Evolutionary conservation across 2,797 vertebrate species (phyloP), one percentile per base, ranked within the genome.

Genomic region (Chiloscyllium punctatum): DNA sequence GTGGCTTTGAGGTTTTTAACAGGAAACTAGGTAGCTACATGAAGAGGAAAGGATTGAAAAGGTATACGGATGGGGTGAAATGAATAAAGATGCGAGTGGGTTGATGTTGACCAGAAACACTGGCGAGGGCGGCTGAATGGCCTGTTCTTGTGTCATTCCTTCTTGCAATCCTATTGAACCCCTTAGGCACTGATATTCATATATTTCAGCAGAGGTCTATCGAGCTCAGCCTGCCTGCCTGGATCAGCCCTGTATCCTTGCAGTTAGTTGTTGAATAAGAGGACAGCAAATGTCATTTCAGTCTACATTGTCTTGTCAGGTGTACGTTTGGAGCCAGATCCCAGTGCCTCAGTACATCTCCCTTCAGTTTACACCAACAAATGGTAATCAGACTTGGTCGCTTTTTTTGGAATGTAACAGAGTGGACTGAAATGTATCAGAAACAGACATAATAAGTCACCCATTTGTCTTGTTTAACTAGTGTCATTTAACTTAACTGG

Each of bases 381-480:
- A n/a, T 77, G 4, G 72, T 57, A 16, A 3, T 74, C 13, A n/a
- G 66, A 8, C 37, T 48, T 42, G 62, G n/a, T n/a, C n/a, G 42
- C 1, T 37, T 42, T 37, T 25, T 21, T 1, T 23, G 11, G 21
- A 25, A 15, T 33, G 71, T 94, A 51, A 37, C 13, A 30, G 9
- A 53, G 69, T 30, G 48, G 11, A 53, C n/a, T 51, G 71, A 95
- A 95, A 74, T 95, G 71, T 57, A n/a, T 30, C 51, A 33, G 13
- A 16, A 23, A 25, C 1, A 57, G 48, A 42, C 42, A 92, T n/a
- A 18, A 53, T n/a, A 84, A 68, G 69, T 74, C 94, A 57, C 69
- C 94, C 53, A 66, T n/a, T 95, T 74, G 94, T 95, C 48, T 77
- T 33, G 71, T 95, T 94, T 95, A 74, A 95, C 69, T 30, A n/a